Percentiles rank a stretch among this genome's conserved stretches.
Evolutionary conservation across 2,113 vertebrate genomes (phyloP).

Genomic region (Pelobates fuscus): DNA sequence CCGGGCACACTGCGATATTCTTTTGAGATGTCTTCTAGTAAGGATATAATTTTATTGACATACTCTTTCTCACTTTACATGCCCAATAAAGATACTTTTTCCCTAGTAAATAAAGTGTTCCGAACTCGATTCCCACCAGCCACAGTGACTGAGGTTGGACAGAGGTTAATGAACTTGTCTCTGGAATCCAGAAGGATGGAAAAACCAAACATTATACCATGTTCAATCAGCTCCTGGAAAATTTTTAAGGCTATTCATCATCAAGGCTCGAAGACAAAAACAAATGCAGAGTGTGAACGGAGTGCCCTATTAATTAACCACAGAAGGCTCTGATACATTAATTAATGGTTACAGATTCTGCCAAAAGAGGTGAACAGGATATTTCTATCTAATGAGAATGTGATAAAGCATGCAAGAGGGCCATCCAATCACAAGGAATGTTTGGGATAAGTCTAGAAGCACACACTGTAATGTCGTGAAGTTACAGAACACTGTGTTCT

Average conservation of each 20-base stretch:
- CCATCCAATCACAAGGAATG: too few species aligned
- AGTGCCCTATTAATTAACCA: neutral
- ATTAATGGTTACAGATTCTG: neutral
- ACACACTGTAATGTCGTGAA: too few species aligned
- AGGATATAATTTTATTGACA: too few species aligned
- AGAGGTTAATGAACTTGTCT: conserved; percentile 4
- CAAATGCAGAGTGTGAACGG: neutral
- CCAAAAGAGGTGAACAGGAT: too few species aligned
- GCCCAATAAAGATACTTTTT: neutral
- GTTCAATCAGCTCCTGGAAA: neutral
- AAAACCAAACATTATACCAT: conserved; percentile 5
- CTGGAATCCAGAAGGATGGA: conserved; percentile 14
- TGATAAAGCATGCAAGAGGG: too few species aligned
- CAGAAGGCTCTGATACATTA: neutral
- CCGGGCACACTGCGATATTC: too few species aligned
- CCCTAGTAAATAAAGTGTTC: neutral
- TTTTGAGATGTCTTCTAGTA: too few species aligned
- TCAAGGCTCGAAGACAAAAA: neutral
- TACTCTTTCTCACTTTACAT: too few species aligned
- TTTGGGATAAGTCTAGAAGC: too few species aligned
- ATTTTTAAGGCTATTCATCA: neutral
- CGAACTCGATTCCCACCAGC: neutral
- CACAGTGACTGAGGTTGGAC: neutral
- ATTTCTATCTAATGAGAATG: too few species aligned
- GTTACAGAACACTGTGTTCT: too few species aligned